Evolutionary conservation across 2,797 vertebrate species (phyloP).

Genomic region (Chrysolophus pictus): DNA sequence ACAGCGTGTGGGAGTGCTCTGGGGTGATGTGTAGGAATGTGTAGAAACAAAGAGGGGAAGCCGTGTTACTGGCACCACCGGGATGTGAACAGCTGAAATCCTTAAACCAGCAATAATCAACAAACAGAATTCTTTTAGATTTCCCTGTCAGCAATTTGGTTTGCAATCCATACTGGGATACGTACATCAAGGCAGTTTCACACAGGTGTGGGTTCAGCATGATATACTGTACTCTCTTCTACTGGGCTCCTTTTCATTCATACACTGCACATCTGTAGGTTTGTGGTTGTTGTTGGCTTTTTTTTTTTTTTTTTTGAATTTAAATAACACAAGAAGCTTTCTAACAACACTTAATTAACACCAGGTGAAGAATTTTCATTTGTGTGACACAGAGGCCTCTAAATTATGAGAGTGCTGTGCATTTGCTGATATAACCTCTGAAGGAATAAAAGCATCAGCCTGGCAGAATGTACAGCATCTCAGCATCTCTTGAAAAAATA

Average conservation of each 20-base stretch:
- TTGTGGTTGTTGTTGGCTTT: too few species aligned
- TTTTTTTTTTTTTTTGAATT: background rate
- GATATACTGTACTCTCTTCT: too few species aligned
- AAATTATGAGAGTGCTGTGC: background rate
- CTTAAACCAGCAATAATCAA: background rate
- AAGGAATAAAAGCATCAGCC: background rate
- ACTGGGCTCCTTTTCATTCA: background rate
- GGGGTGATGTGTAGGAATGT: background rate
- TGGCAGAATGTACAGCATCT: background rate
- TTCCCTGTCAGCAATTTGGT: background rate
- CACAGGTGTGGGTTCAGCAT: background rate
- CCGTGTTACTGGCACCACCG: too few species aligned
- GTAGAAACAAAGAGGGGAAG: background rate
- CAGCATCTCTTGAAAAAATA: background rate
- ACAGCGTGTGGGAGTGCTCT: rapidly evolving
- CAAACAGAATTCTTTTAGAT: background rate
- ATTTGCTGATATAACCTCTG: background rate
- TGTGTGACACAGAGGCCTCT: background rate
- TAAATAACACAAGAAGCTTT: background rate
- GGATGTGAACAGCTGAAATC: background rate
- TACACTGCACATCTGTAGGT: background rate
- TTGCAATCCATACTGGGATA: too few species aligned
- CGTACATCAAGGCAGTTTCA: background rate
- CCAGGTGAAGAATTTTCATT: background rate
- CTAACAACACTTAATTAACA: background rate